Percentiles rank a stretch among this genome's conserved stretches.
Evolutionary conservation across 2,113 vertebrate genomes (phyloP).

Genomic region (Urocitellus parryii): DNA sequence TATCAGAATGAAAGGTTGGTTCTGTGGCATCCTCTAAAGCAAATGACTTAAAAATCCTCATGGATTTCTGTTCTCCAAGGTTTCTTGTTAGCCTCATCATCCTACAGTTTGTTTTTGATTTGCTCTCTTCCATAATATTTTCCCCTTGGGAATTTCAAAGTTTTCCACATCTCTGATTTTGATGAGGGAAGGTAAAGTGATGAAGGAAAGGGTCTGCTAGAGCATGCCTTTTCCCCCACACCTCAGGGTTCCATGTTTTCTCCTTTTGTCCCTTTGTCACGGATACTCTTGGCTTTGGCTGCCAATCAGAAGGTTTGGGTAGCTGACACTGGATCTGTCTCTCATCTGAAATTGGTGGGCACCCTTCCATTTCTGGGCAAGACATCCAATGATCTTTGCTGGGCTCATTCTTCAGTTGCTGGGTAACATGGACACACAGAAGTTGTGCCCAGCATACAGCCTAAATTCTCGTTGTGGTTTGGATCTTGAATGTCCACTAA

Average conservation of each 20-base stretch:
- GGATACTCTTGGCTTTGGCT: background rate
- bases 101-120: background rate
- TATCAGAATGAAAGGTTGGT: background rate
- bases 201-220: background rate
- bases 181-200: background rate
- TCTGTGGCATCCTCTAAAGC: background rate
- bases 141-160: background rate
- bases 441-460: background rate
- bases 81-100: background rate
- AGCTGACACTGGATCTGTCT: background rate
- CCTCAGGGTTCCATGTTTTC: background rate
- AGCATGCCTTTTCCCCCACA: fast-evolving
- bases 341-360: background rate
- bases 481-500: background rate
- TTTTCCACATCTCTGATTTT: background rate
- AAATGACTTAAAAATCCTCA: background rate
- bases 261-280: background rate
- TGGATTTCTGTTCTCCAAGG: background rate
- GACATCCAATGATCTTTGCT: background rate
- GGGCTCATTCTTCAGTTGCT: background rate
- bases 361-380: background rate
- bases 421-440: background rate
- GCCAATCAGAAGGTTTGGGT: background rate
- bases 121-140: background rate
- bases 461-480: background rate